Percentiles rank a stretch among this genome's conserved stretches.
Evolutionary conservation across 1,140 invertebrate species (phyloP).

Genomic region (Drosophila paulistorum): DNA sequence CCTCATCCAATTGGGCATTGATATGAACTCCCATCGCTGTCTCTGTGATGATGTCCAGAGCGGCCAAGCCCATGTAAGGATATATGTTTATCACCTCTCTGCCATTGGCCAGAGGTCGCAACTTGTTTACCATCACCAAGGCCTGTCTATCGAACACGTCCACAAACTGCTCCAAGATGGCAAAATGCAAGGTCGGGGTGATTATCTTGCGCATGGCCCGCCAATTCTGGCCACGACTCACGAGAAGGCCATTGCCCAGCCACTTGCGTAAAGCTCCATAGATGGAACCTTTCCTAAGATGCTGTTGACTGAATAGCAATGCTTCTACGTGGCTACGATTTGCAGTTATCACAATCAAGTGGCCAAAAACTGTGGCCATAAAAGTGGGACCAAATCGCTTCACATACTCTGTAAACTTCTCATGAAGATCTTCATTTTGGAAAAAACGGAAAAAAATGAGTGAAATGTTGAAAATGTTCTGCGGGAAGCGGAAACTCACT

Average conservation of each 20-base stretch:
- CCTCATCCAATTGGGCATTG: conserved; percentile 87
- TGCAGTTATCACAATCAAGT: conserved; percentile 61
- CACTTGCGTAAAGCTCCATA: conserved; percentile 84
- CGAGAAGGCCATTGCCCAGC: conserved; percentile 88
- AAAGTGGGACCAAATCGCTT: conserved; percentile 84
- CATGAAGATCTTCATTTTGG: conserved; percentile 52
- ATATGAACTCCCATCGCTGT: conserved; percentile 92
- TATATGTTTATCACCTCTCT: conserved; percentile 38
- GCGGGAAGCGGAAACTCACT: conserved; percentile 46
- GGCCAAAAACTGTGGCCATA: conserved; percentile 85
- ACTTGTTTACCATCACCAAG: conserved; percentile 86
- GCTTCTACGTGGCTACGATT: conserved; percentile 80
- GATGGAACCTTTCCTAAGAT: conserved; percentile 64
- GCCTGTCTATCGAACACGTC: conserved; percentile 90
- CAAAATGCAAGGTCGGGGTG: conserved; percentile 92
- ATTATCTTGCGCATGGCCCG: conserved; percentile 83
- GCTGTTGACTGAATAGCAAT: conserved; percentile 60
- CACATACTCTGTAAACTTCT: conserved; percentile 65
- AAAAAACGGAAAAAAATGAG: too few relatives aligned
- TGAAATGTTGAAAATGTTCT: neutral
- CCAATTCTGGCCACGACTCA: conserved; percentile 82
- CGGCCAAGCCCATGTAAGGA: conserved; percentile 47
- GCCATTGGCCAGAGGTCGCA: conserved; percentile 84
- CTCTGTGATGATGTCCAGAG: conserved; percentile 84
- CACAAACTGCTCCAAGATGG: conserved; percentile 90